phyloP scores from a whole-genome alignment of 2,797 vertebrate species.

The Euphonia xanthogaster region DNA sequence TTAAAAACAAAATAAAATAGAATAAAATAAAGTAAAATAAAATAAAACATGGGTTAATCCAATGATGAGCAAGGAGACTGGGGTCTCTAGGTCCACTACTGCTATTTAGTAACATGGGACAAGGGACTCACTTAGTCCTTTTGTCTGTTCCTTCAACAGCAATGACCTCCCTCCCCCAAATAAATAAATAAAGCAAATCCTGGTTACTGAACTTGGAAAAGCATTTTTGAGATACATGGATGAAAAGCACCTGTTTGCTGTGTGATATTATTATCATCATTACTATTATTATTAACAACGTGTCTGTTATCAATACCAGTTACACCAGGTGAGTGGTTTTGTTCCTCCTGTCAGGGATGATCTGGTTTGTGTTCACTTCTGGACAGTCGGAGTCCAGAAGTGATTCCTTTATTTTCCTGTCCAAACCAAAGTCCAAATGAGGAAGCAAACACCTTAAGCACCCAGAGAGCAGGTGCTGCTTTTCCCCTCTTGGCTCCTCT shows the following conservation, averaged over 20 bases:
- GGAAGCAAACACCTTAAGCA: neutral
- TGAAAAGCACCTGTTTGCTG: slow-evolving; percentile 29
- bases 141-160: neutral
- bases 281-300: slow-evolving; percentile 3
- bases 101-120: neutral
- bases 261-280: slow-evolving; percentile 34
- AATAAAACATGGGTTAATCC: neutral
- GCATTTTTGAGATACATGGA: neutral
- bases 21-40: neutral
- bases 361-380: neutral
- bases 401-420: neutral
- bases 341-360: neutral
- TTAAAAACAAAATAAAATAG: neutral
- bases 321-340: neutral
- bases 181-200: slow-evolving; percentile 46
- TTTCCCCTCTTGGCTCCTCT: neutral
- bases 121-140: neutral
- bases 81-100: neutral
- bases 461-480: neutral
- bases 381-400: neutral
- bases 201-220: neutral
- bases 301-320: neutral
- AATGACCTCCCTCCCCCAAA: neutral
- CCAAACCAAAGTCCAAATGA: neutral
- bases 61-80: neutral